Base-by-base conservation (phyloP, 2,113 vertebrate genomes). In the Campylorhamphus procurvoides region DNA sequence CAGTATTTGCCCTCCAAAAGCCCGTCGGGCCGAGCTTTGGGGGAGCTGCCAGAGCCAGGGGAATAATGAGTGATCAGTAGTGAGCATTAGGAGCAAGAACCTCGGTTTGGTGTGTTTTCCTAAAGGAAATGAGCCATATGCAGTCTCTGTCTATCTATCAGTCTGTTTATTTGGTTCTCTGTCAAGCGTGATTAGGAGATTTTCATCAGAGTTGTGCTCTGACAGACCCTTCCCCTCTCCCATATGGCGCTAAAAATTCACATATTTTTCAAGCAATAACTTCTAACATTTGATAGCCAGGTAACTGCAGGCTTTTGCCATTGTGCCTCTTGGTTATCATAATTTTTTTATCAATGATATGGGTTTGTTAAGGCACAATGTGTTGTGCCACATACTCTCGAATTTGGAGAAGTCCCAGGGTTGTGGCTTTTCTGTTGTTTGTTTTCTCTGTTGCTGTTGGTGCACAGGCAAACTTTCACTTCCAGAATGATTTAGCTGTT, bases 401-500 rank as follows among this genome's bases (percentile, higher is more conserved):
- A 40, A 75, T 60, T 60, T 69, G 46, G 76, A 83, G 37, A 56
- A 29, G 28, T 14, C 18, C 25, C 1, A 2, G 27, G 23, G 18
- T 7, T 49, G 37, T 22, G 63, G 17, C 53, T 90, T 72, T 87
- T 35, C 60, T 44, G 19, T 25, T 66, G 56, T 69, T 73, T 53
- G 7, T 78, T 92, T 92, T 37, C 44, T 62, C 46, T 39, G 33
- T 64, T 80, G 78, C 44, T 73, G 0, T 42, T 73, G 58, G 25
- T 67, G 6, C 37, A 13, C 18, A 80, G 78, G 58, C 14, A 16
- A 29, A 39, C 16, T 58, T 74, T 58, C 8, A 59, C 60, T 74
- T 81, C 49, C 66, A 88, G 82, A 76, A 64, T 78, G 88, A 92
- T 90, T 63, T 94, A 86, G 62, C 76, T 94, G 72, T 93, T 91